Percentiles rank a stretch among this genome's conserved stretches.
These are phyloP conservation scores for Clunio marinus DNA, from an alignment of 2,888 invertebrate species.

Conservation along the genomic window DNA sequence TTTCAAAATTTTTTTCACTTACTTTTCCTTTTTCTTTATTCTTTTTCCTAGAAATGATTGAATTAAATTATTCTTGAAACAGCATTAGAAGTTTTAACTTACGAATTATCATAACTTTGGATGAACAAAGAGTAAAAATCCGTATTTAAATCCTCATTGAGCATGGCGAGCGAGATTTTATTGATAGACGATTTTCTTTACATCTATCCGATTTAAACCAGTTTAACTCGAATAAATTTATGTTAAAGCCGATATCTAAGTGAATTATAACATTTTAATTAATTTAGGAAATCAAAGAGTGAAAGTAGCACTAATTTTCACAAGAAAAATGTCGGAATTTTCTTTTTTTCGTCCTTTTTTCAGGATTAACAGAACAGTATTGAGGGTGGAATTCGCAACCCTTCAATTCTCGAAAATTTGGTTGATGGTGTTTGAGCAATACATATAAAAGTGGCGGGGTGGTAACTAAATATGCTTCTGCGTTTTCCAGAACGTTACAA, in stretches of 20 bases:
- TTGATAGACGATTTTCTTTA: background rate
- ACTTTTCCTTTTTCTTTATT: constrained; percentile 37
- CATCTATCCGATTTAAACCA: no score
- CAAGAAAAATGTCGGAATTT: background rate
- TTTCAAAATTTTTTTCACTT: constrained; percentile 33
- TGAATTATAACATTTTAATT: no score
- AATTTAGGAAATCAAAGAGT: background rate
- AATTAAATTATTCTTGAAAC: background rate
- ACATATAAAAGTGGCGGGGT: background rate
- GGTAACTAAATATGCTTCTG: background rate
- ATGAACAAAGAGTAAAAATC: constrained; percentile 38
- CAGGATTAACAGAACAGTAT: background rate
- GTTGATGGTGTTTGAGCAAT: background rate
- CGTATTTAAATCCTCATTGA: constrained; percentile 32
- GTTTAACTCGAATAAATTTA: no score
- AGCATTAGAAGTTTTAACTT: background rate
- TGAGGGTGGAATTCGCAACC: background rate
- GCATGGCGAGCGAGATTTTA: constrained; percentile 22
- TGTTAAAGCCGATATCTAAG: no score
- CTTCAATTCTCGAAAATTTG: background rate
- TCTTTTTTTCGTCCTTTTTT: constrained; percentile 35
- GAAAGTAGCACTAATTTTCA: background rate
- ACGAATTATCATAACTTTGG: constrained; percentile 32
- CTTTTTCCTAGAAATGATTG: constrained; percentile 28
- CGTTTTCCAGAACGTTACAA: background rate